Evolutionary conservation across 2,797 vertebrate genomes (phyloP).

Genomic region (Rhabdophis nuchalis): DNA sequence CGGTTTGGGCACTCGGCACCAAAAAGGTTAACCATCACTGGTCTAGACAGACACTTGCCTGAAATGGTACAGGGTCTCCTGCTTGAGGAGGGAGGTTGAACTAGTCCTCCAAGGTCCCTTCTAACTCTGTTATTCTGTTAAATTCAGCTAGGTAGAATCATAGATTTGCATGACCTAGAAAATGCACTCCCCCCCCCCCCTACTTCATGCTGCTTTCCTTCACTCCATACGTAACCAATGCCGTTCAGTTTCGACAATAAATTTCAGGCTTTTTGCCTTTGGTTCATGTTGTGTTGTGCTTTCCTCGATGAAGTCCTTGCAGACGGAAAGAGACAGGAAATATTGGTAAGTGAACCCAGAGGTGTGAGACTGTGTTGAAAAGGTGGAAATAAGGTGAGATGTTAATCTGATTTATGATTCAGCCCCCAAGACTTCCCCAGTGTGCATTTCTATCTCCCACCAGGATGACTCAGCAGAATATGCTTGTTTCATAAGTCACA

Average conservation of each 20-base stretch:
- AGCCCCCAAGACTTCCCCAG: not conserved
- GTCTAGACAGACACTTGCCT: not conserved
- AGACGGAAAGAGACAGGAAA: not conserved
- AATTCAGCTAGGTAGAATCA: not conserved
- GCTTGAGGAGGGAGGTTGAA: not conserved
- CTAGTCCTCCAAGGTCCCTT: not conserved
- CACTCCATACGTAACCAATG: not conserved
- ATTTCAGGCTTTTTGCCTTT: not conserved
- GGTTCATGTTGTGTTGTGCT: not conserved
- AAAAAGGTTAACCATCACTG: too few species aligned
- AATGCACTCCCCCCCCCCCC: not conserved
- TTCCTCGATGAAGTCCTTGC: not conserved
- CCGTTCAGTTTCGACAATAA: not conserved
- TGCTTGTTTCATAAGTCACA: not conserved
- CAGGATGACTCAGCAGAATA: constrained; percentile 1
- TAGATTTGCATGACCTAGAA: not conserved
- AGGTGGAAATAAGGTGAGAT: not conserved
- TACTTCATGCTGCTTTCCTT: not conserved
- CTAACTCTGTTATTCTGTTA: not conserved
- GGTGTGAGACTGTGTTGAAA: not conserved
- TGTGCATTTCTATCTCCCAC: not conserved
- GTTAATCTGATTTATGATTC: not conserved
- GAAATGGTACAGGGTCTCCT: not conserved
- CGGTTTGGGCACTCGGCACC: too few species aligned
- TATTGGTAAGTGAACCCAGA: not conserved